A percentile compares a stretch with the other conserved stretches of the same genome.
These are phyloP conservation scores for Panagrolaimus sp. DNA, from an alignment of 1,140 invertebrate genomes.

Conservation along the genomic window DNA sequence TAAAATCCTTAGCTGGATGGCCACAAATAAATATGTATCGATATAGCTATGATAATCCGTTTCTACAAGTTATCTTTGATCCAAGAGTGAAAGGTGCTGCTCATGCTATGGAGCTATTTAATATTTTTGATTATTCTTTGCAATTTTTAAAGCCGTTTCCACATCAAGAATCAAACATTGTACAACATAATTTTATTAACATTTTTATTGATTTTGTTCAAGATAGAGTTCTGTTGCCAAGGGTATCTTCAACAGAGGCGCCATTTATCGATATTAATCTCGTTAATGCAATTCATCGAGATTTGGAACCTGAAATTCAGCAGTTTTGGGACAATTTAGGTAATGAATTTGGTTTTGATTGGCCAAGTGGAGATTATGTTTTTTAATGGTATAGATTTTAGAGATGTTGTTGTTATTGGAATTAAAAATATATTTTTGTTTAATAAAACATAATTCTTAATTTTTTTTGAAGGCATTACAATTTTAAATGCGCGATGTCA, in stretches of 20 bases:
- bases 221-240: background rate
- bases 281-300: background rate
- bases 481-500: too few species aligned
- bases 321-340: background rate
- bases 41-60: background rate
- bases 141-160: background rate
- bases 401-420: too few species aligned
- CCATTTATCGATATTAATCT: background rate
- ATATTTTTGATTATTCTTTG: background rate
- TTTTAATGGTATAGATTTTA: too few species aligned
- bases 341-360: background rate
- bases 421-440: too few species aligned
- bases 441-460: too few species aligned
- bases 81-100: background rate
- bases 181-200: background rate
- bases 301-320: background rate
- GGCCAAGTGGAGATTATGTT: background rate
- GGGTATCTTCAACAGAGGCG: slow-evolving; percentile 59
- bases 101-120: background rate
- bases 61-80: background rate
- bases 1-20: background rate
- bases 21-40: background rate
- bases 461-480: too few species aligned
- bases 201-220: background rate
- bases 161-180: background rate